Evolutionary conservation across 2,113 vertebrate genomes (phyloP).

Genomic region (Gobiocypris rarus): DNA sequence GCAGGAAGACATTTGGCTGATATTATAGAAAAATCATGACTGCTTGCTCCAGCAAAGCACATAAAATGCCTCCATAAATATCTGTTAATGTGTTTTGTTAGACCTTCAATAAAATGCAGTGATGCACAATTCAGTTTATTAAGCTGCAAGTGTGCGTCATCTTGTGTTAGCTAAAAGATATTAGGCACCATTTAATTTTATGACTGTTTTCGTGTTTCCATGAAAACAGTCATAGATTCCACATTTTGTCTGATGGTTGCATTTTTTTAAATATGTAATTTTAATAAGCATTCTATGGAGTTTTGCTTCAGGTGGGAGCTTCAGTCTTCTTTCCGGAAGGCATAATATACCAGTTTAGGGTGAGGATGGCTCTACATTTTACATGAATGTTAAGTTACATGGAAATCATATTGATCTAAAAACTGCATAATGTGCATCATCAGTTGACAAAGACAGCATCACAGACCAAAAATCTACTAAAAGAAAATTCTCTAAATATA

Average conservation of each 20-base stretch:
- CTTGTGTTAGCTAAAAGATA: slow-evolving; percentile 10
- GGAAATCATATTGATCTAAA: background rate
- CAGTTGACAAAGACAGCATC: background rate
- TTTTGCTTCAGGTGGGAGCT: too few relatives aligned
- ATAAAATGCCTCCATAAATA: slow-evolving; percentile 52
- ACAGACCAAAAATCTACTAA: too few relatives aligned
- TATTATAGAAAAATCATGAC: slow-evolving; percentile 5
- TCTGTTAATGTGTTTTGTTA: slow-evolving; percentile 49
- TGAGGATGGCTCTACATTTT: background rate
- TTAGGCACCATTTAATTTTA: slow-evolving; percentile 38
- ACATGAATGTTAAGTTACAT: background rate
- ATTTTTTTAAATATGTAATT: background rate
- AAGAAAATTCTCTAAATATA: background rate
- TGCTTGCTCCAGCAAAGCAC: slow-evolving; percentile 18
- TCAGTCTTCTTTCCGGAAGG: too few relatives aligned
- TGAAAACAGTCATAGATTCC: slow-evolving; percentile 24
- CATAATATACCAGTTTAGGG: background rate
- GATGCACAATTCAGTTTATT: background rate
- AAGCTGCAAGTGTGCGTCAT: slow-evolving; percentile 28
- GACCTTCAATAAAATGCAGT: slow-evolving; percentile 27
- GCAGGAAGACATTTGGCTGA: background rate
- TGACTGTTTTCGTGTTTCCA: slow-evolving; percentile 22
- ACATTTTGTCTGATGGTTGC: background rate
- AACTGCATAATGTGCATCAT: background rate
- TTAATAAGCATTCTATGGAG: background rate